Percentiles rank a stretch among this genome's conserved stretches.
Conservation (phyloP, 64 coral and sea anemone genomes). For the Pocillopora verrucosa region DNA sequence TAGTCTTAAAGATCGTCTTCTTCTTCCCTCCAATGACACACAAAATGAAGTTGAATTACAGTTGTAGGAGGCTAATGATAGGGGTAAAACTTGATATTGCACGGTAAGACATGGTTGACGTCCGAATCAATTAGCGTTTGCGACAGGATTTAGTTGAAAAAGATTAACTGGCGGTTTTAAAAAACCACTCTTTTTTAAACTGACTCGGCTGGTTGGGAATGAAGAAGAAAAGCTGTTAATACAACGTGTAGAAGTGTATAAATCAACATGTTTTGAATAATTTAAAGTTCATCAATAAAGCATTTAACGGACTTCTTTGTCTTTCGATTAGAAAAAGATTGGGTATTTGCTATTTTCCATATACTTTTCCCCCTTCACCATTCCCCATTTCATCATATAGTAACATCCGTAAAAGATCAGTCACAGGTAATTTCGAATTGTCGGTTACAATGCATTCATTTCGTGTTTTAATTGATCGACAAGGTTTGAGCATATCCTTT, state of each 20-base stretch:
- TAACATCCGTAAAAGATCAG: not conserved
- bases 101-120: not conserved
- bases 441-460: conserved; percentile 1
- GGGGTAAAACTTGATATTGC: not conserved
- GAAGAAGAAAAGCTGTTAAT: conserved; percentile 1
- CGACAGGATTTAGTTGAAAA: not conserved
- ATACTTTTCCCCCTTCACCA: too few relatives aligned
- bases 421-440: not conserved
- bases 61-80: not conserved
- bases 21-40: too few relatives aligned
- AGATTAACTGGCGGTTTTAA: not conserved
- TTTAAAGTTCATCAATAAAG: not conserved
- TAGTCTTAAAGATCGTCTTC: too few relatives aligned
- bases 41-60: not conserved
- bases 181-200: not conserved
- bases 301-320: not conserved
- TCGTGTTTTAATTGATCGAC: not conserved
- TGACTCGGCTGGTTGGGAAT: not conserved
- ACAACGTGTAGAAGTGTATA: not conserved
- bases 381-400: too few relatives aligned
- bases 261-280: not conserved
- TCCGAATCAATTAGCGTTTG: too few relatives aligned
- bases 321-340: too few relatives aligned
- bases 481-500: not conserved
- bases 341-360: too few relatives aligned